Evolutionary conservation across 1,140 invertebrate species (phyloP), one percentile per base, ranked within the genome.

Genomic region (Ceratina calcarata): DNA sequence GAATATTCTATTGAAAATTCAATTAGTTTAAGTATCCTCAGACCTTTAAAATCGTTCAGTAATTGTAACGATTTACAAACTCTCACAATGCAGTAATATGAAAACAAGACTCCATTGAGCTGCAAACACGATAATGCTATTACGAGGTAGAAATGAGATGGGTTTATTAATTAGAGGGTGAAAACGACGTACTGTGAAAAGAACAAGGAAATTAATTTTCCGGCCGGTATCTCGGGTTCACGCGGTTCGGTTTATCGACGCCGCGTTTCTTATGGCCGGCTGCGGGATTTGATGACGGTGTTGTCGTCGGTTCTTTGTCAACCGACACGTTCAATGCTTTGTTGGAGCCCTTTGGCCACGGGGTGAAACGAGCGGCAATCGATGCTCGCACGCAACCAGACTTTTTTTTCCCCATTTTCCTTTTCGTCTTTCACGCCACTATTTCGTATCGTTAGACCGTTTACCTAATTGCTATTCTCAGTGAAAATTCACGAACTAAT

Each of bases 121-220:
- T 45, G 37, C 3, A 57, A 57, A 57, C 15, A 57, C 13, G 55
- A 57, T 57, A 16, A 22, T 53, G 18, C 37, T 55, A 55, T 57
- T 12, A 12, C 8, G 32, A 57, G 55, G 27, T 10, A 22, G 51
- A 45, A 45, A 45, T 10, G 37, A 45, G 51, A 55, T 22, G 24
- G 4, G 51, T 32, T 16, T 69, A 18, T 13, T 57, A 69, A 69
- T 69, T 69, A 69, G 51, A 1, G 12, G 13, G 27, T 7, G 51
- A 22, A 55, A 20, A 51, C 12, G 27, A n/a, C 12, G 12, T 27
- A 8, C 49, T 15, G 8, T 18, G 18, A 13, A 4, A 22, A 12
- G 49, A 32, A 57, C 24, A 32, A n/a, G 51, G 13, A 57, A 57
- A 57, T 57, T 69, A 69, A 69, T 69, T 69, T 69, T 32, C 51